These are phyloP conservation scores for Gopherus flavomarginatus DNA, from an alignment of 2,113 vertebrate species.

Conservation along the genomic window DNA sequence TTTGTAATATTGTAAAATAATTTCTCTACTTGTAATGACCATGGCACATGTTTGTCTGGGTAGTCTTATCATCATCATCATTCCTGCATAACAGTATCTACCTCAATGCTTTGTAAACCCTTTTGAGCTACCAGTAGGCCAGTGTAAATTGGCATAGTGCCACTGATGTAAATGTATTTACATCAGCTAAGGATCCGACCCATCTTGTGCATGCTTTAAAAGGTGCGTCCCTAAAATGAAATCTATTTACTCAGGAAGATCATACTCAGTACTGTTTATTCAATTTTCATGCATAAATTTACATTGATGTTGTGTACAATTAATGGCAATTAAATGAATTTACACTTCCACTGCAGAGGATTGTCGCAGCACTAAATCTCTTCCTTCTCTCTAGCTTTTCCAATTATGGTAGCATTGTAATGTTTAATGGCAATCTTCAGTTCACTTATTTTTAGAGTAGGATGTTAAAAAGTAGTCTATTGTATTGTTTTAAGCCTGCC, in stretches of 20 bases:
- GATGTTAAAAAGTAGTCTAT: constrained; percentile 47
- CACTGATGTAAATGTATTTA: neutral
- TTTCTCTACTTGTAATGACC: neutral
- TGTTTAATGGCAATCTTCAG: neutral
- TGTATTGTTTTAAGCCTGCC: constrained; percentile 36
- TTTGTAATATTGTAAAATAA: neutral
- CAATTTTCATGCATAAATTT: constrained; percentile 3
- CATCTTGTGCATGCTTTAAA: neutral
- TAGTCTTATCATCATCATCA: neutral
- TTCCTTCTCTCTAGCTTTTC: constrained; percentile 20
- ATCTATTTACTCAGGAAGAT: neutral
- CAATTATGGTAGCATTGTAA: constrained; percentile 24
- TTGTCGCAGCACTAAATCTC: constrained; percentile 7
- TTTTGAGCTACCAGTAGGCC: neutral
- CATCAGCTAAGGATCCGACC: neutral
- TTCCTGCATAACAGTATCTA: neutral
- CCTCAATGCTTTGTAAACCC: neutral
- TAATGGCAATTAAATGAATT: constrained; percentile 57
- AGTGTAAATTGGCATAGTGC: neutral
- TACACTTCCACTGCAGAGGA: constrained; percentile 40
- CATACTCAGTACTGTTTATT: neutral
- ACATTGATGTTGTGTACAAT: neutral
- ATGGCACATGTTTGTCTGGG: neutral
- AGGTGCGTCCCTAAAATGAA: neutral
- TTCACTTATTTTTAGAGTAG: constrained; percentile 26